Conservation (phyloP, 2,888 invertebrate genomes). For the Melikaiella ostensackeni region DNA sequence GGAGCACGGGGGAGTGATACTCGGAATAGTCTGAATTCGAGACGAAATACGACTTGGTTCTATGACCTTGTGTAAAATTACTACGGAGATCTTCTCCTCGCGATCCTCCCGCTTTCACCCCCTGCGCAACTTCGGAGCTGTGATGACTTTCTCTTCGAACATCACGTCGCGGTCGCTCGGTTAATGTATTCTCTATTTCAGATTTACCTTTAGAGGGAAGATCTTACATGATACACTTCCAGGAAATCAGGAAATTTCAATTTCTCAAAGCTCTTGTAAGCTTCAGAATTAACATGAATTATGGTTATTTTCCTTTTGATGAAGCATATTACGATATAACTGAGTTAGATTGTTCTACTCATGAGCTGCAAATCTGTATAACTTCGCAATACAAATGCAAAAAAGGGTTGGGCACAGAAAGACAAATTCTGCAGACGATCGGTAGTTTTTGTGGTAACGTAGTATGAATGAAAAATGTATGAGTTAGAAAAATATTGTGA, state of each 20-base stretch:
- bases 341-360: neutral
- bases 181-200: slow-evolving; percentile 16
- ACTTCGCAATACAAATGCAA: neutral
- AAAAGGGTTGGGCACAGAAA: neutral
- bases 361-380: neutral
- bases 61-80: slow-evolving; percentile 54
- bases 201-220: neutral
- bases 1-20: slow-evolving; percentile 59
- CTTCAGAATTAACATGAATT: neutral
- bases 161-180: neutral
- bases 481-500: too few species aligned
- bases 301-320: neutral
- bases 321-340: neutral
- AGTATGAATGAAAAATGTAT: too few species aligned
- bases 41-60: slow-evolving; percentile 58
- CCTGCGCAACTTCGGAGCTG: neutral
- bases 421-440: too few species aligned
- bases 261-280: neutral
- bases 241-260: neutral
- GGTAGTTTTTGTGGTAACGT: too few species aligned
- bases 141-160: slow-evolving; percentile 27
- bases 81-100: slow-evolving; percentile 35
- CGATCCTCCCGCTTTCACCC: slow-evolving; percentile 28
- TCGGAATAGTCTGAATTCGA: slow-evolving; percentile 58
- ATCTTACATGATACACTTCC: neutral